Conservation (phyloP, 2,888 invertebrate genomes). For the Noctua comes region DNA sequence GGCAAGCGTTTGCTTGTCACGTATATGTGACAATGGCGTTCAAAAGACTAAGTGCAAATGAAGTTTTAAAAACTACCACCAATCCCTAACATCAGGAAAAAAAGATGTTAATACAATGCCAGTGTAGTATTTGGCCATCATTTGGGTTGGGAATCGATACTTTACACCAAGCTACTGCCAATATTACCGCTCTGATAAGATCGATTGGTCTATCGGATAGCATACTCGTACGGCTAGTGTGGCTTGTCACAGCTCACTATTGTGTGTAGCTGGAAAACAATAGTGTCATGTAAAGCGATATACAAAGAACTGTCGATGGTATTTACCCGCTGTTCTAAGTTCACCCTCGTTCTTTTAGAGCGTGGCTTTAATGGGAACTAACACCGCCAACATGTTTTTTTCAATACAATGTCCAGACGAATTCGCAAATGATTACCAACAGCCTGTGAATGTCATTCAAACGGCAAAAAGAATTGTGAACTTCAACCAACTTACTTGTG, state of each 20-base stretch:
- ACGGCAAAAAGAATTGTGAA: not conserved
- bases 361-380: not conserved
- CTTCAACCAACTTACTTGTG: too few species aligned
- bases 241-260: not conserved
- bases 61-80: too few species aligned
- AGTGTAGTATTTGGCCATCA: not conserved
- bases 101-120: not conserved
- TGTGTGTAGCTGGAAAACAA: slow-evolving; percentile 26
- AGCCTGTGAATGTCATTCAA: not conserved
- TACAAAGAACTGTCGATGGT: not conserved
- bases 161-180: slow-evolving; percentile 3
- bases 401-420: not conserved
- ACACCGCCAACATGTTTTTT: not conserved
- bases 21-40: too few species aligned
- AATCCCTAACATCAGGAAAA: not conserved
- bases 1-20: too few species aligned
- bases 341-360: not conserved
- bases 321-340: not conserved
- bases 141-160: slow-evolving; percentile 19
- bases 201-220: not conserved
- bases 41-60: too few species aligned
- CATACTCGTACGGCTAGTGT: not conserved
- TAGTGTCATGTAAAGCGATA: slow-evolving; percentile 25
- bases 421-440: not conserved
- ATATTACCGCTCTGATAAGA: too few species aligned